phyloP scores from a whole-genome alignment of 2,888 invertebrate genomes.

The Athetis lepigone region DNA sequence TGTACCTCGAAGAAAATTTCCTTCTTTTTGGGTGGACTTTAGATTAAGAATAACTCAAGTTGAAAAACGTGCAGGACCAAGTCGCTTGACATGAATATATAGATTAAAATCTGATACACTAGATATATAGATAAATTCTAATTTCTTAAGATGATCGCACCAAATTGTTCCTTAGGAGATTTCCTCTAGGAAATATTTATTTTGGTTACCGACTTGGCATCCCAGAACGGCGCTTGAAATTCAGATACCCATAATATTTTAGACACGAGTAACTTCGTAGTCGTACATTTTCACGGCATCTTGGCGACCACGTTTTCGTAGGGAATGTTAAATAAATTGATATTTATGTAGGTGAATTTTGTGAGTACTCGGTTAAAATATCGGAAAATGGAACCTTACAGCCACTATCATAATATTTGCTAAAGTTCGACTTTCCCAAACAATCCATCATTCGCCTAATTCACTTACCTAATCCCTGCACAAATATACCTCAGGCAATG shows the following conservation, averaged over 20 bases:
- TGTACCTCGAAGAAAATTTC: constrained; percentile 10
- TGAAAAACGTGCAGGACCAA: no score
- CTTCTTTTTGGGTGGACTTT: constrained; percentile 2
- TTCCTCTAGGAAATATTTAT: constrained; percentile 17
- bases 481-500: constrained; percentile 45
- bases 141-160: not conserved
- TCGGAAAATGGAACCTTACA: constrained; percentile 9
- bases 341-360: constrained; percentile 36
- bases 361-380: constrained; percentile 14
- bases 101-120: no score
- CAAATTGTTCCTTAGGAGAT: constrained; percentile 14
- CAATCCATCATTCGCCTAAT: constrained; percentile 61
- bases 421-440: constrained; percentile 41
- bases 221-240: constrained; percentile 8
- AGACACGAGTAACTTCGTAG: constrained; percentile 33
- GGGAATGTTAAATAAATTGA: constrained; percentile 33
- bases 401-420: constrained; percentile 48
- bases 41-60: no score
- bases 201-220: constrained; percentile 16
- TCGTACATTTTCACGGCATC: constrained; percentile 35
- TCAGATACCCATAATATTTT: constrained; percentile 40
- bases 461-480: constrained; percentile 53
- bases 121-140: no score
- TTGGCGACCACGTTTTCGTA: constrained; percentile 16
- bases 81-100: not conserved